Conservation (phyloP, 2,113 vertebrate genomes). For the Mus pahari region DNA sequence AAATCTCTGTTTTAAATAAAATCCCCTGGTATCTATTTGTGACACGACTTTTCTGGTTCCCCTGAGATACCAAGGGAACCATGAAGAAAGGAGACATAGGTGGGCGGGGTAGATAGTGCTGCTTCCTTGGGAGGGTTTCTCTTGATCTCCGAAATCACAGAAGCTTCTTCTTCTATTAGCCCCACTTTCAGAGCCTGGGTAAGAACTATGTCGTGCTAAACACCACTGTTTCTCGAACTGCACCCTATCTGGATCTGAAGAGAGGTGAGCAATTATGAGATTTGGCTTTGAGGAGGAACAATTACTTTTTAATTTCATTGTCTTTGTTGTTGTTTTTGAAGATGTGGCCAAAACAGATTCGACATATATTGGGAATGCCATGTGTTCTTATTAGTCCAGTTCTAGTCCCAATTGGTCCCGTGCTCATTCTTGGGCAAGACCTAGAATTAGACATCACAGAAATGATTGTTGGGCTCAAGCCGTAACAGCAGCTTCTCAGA, state of each 20-base stretch:
- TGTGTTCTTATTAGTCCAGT: neutral
- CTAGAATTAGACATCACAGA: neutral
- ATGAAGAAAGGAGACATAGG: neutral
- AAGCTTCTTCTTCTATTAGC: neutral
- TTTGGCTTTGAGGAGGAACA: neutral
- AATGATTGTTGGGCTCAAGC: neutral
- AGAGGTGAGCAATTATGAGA: neutral
- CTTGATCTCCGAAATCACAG: neutral
- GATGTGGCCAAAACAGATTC: neutral
- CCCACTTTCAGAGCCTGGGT: neutral
- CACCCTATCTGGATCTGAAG: neutral
- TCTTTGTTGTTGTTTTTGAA: neutral
- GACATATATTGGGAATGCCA: neutral
- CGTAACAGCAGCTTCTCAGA: neutral
- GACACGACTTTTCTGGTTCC: neutral
- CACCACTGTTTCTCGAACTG: neutral
- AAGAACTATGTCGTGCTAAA: neutral
- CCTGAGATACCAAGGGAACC: neutral
- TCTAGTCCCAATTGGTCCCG: neutral
- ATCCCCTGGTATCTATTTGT: neutral
- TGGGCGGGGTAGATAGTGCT: neutral
- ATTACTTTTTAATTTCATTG: neutral
- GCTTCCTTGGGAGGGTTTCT: neutral
- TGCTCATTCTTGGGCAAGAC: neutral
- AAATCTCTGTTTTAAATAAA: slow-evolving; percentile 1